Evolutionary conservation across 2,113 vertebrate species (phyloP).

Genomic region (Platysteira castanea): DNA sequence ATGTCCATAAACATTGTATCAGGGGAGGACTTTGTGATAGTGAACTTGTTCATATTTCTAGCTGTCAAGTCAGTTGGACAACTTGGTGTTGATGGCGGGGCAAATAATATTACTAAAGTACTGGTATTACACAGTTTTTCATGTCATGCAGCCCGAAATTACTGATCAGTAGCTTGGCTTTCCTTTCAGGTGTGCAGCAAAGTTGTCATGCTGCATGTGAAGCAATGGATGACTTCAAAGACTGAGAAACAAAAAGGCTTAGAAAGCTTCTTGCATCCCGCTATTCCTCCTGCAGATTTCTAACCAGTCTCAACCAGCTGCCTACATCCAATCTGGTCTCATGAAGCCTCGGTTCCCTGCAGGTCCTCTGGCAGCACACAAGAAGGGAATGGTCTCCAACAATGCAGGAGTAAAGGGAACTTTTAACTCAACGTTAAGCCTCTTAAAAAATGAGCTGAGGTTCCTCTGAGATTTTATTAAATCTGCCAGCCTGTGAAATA

Average conservation of each 20-base stretch:
- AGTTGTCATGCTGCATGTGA: neutral
- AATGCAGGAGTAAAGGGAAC: conserved; percentile 39
- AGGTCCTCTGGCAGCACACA: conserved; percentile 37
- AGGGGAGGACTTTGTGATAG: neutral
- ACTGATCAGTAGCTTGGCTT: neutral
- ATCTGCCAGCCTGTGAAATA: conserved; percentile 44
- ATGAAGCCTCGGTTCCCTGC: conserved; percentile 3
- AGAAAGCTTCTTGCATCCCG: neutral
- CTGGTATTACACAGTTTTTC: neutral
- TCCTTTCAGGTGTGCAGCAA: neutral
- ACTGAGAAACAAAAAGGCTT: conserved; percentile 35
- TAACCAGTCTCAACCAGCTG: conserved; percentile 34
- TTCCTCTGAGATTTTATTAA: conserved; percentile 57
- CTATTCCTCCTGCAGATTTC: conserved; percentile 27
- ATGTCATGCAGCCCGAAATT: neutral
- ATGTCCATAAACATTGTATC: neutral
- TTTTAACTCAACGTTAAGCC: conserved; percentile 51
- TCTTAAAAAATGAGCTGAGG: conserved; percentile 59
- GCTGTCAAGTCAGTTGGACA: neutral
- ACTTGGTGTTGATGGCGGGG: neutral
- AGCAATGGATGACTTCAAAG: conserved; percentile 24
- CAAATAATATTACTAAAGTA: neutral
- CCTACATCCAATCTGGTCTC: conserved; percentile 16
- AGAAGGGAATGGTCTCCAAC: conserved; percentile 36
- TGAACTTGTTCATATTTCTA: neutral